Base-by-base conservation (phyloP, 2,888 invertebrate genomes). In the Thereva unica region DNA sequence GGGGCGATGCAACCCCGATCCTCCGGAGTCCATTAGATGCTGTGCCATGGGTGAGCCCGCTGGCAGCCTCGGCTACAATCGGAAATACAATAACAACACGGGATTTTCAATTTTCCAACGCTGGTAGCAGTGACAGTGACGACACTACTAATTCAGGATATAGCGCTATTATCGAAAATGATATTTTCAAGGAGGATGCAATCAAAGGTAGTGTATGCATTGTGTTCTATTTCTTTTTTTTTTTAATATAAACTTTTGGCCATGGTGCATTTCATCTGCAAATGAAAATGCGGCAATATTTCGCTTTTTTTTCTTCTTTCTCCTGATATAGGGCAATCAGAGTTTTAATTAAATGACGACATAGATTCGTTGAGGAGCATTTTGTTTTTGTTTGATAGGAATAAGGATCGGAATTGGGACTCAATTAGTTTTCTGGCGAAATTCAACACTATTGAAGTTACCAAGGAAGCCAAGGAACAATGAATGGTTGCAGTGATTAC, bases 111-210 rank as follows among this genome's bases (percentile, higher is more conserved):
- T 61, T 61, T 50, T 50, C 49, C 34, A n/a, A 44, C 9, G 10
- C 44, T n/a, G 7, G 59, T 6, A 59, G 38, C 49, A 49, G 23
- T 23, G 61, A 61, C 35, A 50, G 41, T 12, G 61, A 61, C 9
- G 50, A 50, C 50, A 40, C 50, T 23, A 23, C 23, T 50, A 49
- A 61, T 50, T 61, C 50, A 12, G 55, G 68, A 61, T 55, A 41
- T 64, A n/a, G 55, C 42, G 49, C 56, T 38, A 64, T 64, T 54
- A 41, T 44, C 7, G 66, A 64, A 53, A 67, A 53, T 37, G 49
- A 64, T 50, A 42, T 68, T 66, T 68, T 68, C 54, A 56, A 67
- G n/a, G 59, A 68, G 68, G 68, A 67, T n/a, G 59, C 68, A 64
- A 64, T 68, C 53, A 68, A 68, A 68, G 68, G 68, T 68, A 68